A percentile compares a stretch with the other conserved stretches of the same genome.
Conservation (phyloP, 1,140 invertebrate genomes). For the Plodia interpunctella region DNA sequence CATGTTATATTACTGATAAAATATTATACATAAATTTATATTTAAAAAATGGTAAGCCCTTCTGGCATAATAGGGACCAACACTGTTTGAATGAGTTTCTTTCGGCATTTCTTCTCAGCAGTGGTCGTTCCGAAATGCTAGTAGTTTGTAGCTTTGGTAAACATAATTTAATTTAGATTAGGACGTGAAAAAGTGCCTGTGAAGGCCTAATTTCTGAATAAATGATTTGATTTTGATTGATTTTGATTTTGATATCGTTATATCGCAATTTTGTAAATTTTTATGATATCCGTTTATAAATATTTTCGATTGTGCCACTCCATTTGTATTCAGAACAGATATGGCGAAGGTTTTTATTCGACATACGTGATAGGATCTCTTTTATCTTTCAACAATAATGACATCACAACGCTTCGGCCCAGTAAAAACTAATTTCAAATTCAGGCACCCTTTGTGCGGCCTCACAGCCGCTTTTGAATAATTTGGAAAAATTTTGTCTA, state of each 20-base stretch:
- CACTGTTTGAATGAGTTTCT: too few species aligned
- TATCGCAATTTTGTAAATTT: not conserved
- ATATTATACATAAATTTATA: too few species aligned
- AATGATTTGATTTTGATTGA: too few species aligned
- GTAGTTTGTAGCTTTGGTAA: too few species aligned
- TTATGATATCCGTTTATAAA: not conserved
- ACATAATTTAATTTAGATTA: too few species aligned
- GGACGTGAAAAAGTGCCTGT: too few species aligned
- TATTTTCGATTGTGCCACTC: not conserved
- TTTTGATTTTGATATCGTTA: not conserved
- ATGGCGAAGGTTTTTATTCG: not conserved
- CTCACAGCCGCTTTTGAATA: not conserved
- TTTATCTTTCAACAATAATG: constrained; percentile 4
- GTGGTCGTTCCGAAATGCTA: too few species aligned
- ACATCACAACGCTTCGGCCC: not conserved
- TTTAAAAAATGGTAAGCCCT: too few species aligned
- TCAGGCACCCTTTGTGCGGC: not conserved
- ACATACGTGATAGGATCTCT: constrained; percentile 4
- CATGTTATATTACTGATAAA: too few species aligned
- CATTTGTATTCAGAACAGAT: not conserved
- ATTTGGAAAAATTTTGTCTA: not conserved
- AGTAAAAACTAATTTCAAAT: constrained; percentile 4
- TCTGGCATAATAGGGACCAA: too few species aligned
- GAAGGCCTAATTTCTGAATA: too few species aligned
- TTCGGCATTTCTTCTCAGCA: too few species aligned